Base-by-base conservation (phyloP, 2,113 vertebrate genomes). In the Passer montanus region DNA sequence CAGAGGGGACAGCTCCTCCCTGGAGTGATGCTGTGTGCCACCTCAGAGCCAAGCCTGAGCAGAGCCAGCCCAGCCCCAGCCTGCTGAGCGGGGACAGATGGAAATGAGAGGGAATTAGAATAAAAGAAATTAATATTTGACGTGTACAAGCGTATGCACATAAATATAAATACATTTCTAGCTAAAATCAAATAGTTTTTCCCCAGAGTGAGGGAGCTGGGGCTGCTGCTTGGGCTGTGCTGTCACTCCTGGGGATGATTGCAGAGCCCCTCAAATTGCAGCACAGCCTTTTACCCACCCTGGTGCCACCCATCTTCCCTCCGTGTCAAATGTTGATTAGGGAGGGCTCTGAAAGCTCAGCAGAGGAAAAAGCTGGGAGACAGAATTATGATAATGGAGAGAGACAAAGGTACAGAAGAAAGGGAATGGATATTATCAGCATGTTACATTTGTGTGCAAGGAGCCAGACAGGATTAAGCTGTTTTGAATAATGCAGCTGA, bases 81-180 rank as follows among this genome's bases (percentile, higher is more conserved):
- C 37, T 27, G 50, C 27, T 27, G 28, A 14, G 4, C 75, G 4
- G 90, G 94, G 75, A 94, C n/a, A 66, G 90, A 90, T 92, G 88
- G 76, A 89, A 96, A 96, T 82, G 44, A 92, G 83, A 75, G 68
- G 53, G 86, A 90, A 94, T 92, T 78, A 95, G 88, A 95, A 96
- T 90, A 86, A 89, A 96, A 95, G 27, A 95, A 96, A 96, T 94
- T 94, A 96, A 68, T 96, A 95, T 94, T 93, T 96, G 95, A 95
- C 22, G 7, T 7, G 1, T 92, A 93, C 79, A 94, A 89, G 70
- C 68, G 26, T 90, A 96, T 94, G 93, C 93, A 96, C 93, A 96
- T 96, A 96, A 95, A 96, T 96, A 97, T 95, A 96, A 95, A 96
- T 94, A 96, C 66, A 93, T 95, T 96, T 96, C 5, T 94, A 92